These are phyloP conservation scores for Dreissena polymorpha DNA, from an alignment of 1,140 invertebrate genomes.

Conservation along the genomic window DNA sequence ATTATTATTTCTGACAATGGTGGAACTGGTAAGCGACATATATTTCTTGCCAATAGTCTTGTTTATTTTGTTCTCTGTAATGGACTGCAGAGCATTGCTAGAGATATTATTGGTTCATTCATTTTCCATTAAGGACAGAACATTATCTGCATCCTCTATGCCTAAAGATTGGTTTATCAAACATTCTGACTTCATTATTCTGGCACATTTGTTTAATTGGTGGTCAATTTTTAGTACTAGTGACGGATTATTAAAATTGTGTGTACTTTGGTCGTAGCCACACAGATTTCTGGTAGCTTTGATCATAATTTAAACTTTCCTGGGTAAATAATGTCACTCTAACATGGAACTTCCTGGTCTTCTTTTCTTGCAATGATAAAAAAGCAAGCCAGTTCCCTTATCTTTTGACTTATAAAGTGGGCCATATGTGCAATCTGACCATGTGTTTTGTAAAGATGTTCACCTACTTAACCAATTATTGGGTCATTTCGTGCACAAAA, in stretches of 20 bases:
- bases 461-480: conserved; percentile 48
- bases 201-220: conserved; percentile 57
- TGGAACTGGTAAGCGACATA: too few species aligned
- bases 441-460: conserved; percentile 58
- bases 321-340: conserved; percentile 44
- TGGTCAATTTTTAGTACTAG: conserved; percentile 59
- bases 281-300: conserved; percentile 47
- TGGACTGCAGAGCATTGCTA: conserved; percentile 45
- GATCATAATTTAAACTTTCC: conserved; percentile 41
- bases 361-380: conserved; percentile 47
- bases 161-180: conserved; percentile 23
- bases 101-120: conserved; percentile 54
- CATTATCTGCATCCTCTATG: conserved; percentile 47
- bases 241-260: conserved; percentile 54
- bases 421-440: conserved; percentile 51
- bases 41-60: too few species aligned
- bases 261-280: conserved; percentile 41
- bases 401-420: conserved; percentile 53
- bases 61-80: conserved; percentile 48
- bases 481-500: conserved; percentile 54
- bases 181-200: conserved; percentile 50
- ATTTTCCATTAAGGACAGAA: conserved; percentile 43
- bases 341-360: conserved; percentile 41
- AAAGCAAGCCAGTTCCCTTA: conserved; percentile 55
- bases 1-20: too few species aligned